These are phyloP conservation scores for Celastrina argiolus DNA, from an alignment of 2,888 invertebrate genomes.

Conservation along the genomic window DNA sequence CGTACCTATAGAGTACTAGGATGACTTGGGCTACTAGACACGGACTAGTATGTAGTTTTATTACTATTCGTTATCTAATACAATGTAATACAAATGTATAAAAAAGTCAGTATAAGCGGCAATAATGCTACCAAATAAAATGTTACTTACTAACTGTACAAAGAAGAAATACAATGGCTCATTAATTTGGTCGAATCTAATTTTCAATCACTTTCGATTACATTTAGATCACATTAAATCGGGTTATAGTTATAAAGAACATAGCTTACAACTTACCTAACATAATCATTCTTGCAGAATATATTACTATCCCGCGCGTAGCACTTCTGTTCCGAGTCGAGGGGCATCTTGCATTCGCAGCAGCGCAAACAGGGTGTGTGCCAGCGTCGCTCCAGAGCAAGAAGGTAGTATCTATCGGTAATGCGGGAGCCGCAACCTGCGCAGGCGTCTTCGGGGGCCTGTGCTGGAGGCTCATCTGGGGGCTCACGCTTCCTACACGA, in stretches of 20 bases:
- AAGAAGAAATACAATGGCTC: no score
- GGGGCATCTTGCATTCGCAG: slow-evolving; percentile 91
- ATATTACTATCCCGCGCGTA: slow-evolving; percentile 95
- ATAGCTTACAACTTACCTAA: slow-evolving; percentile 83
- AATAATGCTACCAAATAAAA: no score
- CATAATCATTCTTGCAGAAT: slow-evolving; percentile 97
- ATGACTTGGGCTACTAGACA: no score
- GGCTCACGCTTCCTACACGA: slow-evolving; percentile 78
- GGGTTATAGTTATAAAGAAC: neutral
- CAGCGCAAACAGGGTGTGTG: slow-evolving; percentile 94
- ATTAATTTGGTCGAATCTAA: no score
- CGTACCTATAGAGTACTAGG: no score
- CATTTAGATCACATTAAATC: no score
- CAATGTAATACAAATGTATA: no score
- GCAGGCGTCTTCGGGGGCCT: slow-evolving; percentile 80
- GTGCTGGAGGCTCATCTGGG: slow-evolving; percentile 65
- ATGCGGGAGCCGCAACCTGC: slow-evolving; percentile 93
- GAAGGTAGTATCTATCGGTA: slow-evolving; percentile 92
- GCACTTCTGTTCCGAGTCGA: slow-evolving; percentile 94
- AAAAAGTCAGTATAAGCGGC: no score
- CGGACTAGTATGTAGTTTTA: no score
- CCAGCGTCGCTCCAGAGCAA: slow-evolving; percentile 95
- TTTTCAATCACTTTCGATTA: no score
- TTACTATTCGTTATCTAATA: no score
- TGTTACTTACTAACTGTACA: no score